A percentile compares a stretch with the other conserved stretches of the same genome.
Evolutionary conservation across 2,888 invertebrate species (phyloP).

Genomic region (Marasmarcha lunaedactyla): DNA sequence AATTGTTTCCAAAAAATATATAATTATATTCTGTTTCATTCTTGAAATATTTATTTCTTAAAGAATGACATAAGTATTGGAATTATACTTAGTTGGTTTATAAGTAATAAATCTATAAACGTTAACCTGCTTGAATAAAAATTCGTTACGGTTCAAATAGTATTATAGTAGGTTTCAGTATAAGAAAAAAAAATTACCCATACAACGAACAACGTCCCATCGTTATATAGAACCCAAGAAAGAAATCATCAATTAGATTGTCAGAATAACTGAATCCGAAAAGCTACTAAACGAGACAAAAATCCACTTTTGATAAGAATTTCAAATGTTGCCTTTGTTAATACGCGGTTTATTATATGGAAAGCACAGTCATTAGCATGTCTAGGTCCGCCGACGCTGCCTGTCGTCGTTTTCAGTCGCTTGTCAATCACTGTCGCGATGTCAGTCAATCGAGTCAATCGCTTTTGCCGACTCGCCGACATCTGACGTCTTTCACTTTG

Average conservation of each 20-base stretch:
- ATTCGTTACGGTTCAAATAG: too few relatives aligned
- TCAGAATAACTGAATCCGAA: constrained; percentile 4
- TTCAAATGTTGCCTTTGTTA: constrained; percentile 31
- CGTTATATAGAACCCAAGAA: too few relatives aligned
- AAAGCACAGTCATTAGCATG: constrained; percentile 63
- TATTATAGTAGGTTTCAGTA: too few relatives aligned
- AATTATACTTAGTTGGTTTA: too few relatives aligned
- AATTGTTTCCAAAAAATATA: too few relatives aligned
- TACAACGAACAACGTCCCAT: too few relatives aligned
- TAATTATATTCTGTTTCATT: too few relatives aligned
- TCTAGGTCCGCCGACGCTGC: constrained; percentile 34
- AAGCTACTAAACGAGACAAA: constrained; percentile 22
- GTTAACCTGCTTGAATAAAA: too few relatives aligned
- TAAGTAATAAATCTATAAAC: too few relatives aligned
- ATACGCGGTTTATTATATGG: constrained; percentile 60
- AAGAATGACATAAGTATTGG: too few relatives aligned
- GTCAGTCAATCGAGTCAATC: constrained; percentile 45
- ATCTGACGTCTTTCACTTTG: constrained; percentile 42
- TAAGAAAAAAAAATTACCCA: too few relatives aligned
- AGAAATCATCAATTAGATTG: not conserved
- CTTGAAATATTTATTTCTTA: too few relatives aligned
- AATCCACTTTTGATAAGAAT: constrained; percentile 25
- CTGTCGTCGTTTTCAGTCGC: constrained; percentile 28
- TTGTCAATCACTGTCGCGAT: constrained; percentile 64
- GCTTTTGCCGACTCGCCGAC: constrained; percentile 34